Percentiles rank a stretch among this genome's conserved stretches.
phyloP scores from a whole-genome alignment of 2,113 vertebrate species.

The Coturnix japonica region DNA sequence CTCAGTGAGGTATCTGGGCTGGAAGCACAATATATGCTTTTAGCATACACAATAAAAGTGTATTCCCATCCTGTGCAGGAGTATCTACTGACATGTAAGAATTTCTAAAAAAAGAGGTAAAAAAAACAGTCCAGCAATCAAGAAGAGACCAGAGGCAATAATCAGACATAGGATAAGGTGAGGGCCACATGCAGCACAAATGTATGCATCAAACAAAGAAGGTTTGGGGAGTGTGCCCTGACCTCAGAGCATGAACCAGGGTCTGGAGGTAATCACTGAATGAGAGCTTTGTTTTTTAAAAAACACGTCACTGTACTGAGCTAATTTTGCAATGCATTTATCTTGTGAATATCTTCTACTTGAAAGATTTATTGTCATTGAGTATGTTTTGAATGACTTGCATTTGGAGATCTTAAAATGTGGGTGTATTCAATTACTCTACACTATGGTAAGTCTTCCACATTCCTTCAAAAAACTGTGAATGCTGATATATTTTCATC shows the following conservation, averaged over 20 bases:
- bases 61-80: background rate
- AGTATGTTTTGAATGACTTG: background rate
- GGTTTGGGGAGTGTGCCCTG: background rate
- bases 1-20: background rate
- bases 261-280: background rate
- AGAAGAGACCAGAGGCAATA: background rate
- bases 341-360: no score
- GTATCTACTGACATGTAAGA: no score
- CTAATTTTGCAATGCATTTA: background rate
- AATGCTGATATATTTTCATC: background rate
- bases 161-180: background rate
- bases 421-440: background rate
- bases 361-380: background rate
- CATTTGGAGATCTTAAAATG: background rate
- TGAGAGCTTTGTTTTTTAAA: background rate
- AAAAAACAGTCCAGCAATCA: background rate
- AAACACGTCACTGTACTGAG: background rate
- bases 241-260: background rate
- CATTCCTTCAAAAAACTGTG: fast-evolving
- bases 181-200: no score
- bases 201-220: background rate
- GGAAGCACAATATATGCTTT: background rate
- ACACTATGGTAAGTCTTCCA: background rate
- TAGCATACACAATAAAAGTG: background rate
- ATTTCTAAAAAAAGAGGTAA: background rate